Evolutionary conservation across 2,113 vertebrate species (phyloP).

Genomic region (Eretmochelys imbricata): DNA sequence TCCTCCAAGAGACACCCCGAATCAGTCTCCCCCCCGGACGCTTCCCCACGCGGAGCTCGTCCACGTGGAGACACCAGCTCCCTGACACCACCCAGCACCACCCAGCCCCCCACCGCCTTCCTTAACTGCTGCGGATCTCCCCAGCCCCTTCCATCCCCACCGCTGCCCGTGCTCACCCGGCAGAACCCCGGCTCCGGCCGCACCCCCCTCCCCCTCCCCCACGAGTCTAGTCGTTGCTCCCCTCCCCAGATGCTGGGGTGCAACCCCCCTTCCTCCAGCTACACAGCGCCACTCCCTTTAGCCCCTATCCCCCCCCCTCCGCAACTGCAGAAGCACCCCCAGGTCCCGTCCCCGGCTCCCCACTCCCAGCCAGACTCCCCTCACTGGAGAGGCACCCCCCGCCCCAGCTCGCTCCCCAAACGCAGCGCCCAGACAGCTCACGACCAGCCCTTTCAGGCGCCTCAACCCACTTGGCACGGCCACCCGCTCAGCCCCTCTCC

Average conservation of each 20-base stretch:
- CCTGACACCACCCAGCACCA: neutral
- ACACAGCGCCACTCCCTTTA: neutral
- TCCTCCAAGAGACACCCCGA: neutral
- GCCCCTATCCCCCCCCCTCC: neutral
- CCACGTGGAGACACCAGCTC: neutral
- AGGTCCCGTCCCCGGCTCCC: neutral
- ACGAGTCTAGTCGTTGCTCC: neutral
- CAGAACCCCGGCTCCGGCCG: neutral
- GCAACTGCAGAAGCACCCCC: neutral
- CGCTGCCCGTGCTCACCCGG: neutral
- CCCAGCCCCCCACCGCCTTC: constrained; percentile 1
- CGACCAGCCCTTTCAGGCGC: neutral
- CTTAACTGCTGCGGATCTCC: neutral
- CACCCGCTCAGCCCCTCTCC: neutral
- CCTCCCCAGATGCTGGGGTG: neutral
- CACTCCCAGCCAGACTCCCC: neutral
- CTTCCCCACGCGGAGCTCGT: neutral
- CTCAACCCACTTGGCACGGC: neutral
- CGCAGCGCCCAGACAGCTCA: neutral
- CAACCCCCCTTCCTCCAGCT: neutral
- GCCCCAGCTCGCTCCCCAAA: neutral
- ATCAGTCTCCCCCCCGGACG: neutral
- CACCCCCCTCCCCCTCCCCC: neutral
- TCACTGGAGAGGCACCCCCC: neutral
- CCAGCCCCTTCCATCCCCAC: neutral